Evolutionary conservation across 1,140 invertebrate genomes (phyloP).

Genomic region (Bombus difficillimus): DNA sequence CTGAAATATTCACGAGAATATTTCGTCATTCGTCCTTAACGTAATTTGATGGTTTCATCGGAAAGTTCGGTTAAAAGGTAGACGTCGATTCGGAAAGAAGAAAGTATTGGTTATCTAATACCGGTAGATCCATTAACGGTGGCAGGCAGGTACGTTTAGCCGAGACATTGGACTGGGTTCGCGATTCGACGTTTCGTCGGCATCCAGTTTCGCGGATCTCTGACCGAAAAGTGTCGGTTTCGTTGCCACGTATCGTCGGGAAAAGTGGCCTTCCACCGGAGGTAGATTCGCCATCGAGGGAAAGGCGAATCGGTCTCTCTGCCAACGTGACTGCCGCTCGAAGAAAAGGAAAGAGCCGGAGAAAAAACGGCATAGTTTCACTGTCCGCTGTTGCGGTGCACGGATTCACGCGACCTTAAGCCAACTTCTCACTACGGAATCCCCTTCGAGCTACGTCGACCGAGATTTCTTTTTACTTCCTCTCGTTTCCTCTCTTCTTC

Average conservation of each 20-base stretch:
- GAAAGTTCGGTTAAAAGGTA: no score
- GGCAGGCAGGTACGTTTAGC: not conserved
- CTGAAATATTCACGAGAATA: not conserved
- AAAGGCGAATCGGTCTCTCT: constrained; percentile 27
- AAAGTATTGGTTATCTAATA: not conserved
- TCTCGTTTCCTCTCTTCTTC: not conserved
- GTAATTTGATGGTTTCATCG: not conserved
- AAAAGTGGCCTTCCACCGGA: constrained; percentile 36
- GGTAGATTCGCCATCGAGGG: constrained; percentile 4
- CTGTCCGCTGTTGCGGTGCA: constrained; percentile 42
- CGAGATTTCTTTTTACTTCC: constrained; percentile 28
- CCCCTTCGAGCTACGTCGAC: not conserved
- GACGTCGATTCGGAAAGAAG: not conserved
- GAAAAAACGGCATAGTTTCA: constrained; percentile 49
- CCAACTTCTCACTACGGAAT: constrained; percentile 34
- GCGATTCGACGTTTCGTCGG: not conserved
- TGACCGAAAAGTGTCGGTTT: constrained; percentile 36
- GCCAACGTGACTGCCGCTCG: not conserved
- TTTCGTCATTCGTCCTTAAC: not conserved
- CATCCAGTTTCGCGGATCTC: constrained; percentile 1
- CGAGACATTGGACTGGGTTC: no score
- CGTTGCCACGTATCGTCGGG: not conserved
- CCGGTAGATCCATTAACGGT: not conserved
- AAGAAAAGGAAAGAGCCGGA: constrained; percentile 44
- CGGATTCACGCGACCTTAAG: constrained; percentile 43